phyloP scores from a whole-genome alignment of 2,113 vertebrate genomes.

The Cinclus mexicanus region DNA sequence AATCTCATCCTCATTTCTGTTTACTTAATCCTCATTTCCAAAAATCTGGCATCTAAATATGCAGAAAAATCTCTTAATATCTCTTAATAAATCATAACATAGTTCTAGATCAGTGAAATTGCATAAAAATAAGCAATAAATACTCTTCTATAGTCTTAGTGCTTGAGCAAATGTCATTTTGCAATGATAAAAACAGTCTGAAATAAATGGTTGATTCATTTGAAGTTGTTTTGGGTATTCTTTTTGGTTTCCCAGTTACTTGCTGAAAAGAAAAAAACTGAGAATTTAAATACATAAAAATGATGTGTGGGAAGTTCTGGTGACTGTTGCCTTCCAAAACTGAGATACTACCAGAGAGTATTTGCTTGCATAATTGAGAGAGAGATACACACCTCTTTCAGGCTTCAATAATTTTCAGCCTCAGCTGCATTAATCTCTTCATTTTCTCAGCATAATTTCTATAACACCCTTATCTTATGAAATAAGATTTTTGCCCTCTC shows the following conservation, averaged over 20 bases:
- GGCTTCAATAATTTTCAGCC: background rate
- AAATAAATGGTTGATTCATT: background rate
- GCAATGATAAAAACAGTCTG: background rate
- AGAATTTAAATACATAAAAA: background rate
- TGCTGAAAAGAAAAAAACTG: background rate
- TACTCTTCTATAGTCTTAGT: background rate
- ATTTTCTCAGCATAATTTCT: background rate
- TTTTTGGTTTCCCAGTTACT: background rate
- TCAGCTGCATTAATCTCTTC: background rate
- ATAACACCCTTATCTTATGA: background rate
- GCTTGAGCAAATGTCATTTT: background rate
- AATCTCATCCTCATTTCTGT: background rate
- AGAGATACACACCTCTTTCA: background rate
- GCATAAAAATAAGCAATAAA: background rate
- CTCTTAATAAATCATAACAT: background rate
- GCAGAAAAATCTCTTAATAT: background rate
- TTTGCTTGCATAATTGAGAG: background rate
- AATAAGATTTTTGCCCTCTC: background rate
- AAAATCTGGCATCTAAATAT: background rate
- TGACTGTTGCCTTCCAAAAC: background rate
- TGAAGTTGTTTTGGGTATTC: background rate
- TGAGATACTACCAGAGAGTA: background rate
- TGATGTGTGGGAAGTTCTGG: background rate
- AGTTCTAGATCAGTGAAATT: background rate
- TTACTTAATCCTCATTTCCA: background rate